Percentiles rank a stretch among this genome's conserved stretches.
Evolutionary conservation across 2,888 invertebrate genomes (phyloP).

Genomic region (Agrotis exclamationis): DNA sequence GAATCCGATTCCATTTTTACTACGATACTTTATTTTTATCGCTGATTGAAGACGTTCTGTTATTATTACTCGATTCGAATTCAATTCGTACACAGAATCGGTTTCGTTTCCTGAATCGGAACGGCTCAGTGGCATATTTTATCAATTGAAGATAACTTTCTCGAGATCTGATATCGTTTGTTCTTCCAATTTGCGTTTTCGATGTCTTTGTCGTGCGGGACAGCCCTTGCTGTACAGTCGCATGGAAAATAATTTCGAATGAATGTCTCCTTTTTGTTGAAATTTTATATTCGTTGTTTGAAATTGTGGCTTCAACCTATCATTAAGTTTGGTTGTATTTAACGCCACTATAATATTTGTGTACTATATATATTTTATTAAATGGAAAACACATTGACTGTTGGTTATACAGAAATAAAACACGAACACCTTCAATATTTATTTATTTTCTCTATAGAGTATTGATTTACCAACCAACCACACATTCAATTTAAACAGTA

Average conservation of each 20-base stretch:
- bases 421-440: no score
- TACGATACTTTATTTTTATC: slow-evolving; percentile 87
- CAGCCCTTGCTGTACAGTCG: slow-evolving; percentile 48
- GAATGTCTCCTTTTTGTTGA: slow-evolving; percentile 34
- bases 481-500: background rate
- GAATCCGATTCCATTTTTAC: slow-evolving; percentile 84
- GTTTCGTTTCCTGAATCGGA: slow-evolving; percentile 71
- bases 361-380: background rate
- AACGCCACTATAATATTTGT: background rate
- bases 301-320: slow-evolving; percentile 13
- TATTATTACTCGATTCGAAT: slow-evolving; percentile 74
- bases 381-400: no score
- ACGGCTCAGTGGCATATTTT: slow-evolving; percentile 75
- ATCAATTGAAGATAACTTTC: slow-evolving; percentile 79
- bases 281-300: background rate
- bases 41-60: slow-evolving; percentile 86
- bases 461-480: background rate
- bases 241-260: slow-evolving; percentile 40
- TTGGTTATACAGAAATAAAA: no score
- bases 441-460: no score
- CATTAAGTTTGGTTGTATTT: slow-evolving; percentile 23
- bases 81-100: slow-evolving; percentile 66
- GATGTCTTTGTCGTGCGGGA: slow-evolving; percentile 62
- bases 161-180: slow-evolving; percentile 75
- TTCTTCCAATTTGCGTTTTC: slow-evolving; percentile 78